These are phyloP conservation scores for Cossypha polioptera DNA, from an alignment of 2,797 vertebrate species.

Conservation along the genomic window DNA sequence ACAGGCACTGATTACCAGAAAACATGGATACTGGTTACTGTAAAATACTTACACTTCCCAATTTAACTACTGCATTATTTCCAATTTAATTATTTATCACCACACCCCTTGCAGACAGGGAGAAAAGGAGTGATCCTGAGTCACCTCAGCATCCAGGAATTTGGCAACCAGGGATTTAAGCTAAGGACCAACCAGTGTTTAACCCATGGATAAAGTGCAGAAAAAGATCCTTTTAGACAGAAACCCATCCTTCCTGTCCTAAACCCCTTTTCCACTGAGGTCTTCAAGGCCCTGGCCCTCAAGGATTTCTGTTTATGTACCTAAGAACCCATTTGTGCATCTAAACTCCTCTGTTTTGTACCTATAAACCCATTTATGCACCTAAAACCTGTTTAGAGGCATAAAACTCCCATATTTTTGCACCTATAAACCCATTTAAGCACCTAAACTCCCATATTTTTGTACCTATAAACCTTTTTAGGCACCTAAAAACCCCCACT, in stretches of 20 bases:
- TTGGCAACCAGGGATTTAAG: neutral
- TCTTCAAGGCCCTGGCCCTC: neutral
- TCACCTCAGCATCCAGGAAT: neutral
- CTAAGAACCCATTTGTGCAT: neutral
- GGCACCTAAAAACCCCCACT: rapidly evolving
- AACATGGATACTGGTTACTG: too few species aligned
- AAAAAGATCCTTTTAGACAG: neutral
- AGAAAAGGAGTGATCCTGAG: neutral
- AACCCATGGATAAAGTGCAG: neutral
- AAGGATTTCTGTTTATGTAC: neutral
- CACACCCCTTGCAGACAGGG: neutral
- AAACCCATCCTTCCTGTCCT: neutral
- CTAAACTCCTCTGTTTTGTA: too few species aligned
- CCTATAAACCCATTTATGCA: too few species aligned
- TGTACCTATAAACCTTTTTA: too few species aligned
- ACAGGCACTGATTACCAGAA: neutral
- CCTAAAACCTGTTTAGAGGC: too few species aligned
- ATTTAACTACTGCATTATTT: neutral
- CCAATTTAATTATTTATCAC: neutral
- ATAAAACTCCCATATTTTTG: too few species aligned
- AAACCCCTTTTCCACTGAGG: neutral
- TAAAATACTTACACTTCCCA: neutral
- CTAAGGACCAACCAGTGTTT: neutral
- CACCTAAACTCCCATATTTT: neutral
- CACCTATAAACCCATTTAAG: too few species aligned